Evolutionary conservation across 2,888 invertebrate genomes (phyloP).

Genomic region (Eledone cirrhosa): DNA sequence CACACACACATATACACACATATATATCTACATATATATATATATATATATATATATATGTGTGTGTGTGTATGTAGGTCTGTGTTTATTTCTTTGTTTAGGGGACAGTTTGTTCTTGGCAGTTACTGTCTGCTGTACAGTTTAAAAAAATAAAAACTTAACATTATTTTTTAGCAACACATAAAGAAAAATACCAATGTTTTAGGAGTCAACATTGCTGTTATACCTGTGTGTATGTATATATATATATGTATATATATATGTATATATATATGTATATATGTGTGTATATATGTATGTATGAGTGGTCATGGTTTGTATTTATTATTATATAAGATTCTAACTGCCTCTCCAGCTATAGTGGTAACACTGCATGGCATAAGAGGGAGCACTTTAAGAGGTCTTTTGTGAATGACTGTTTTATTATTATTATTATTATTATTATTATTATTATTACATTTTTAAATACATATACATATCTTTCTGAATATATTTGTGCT

Average conservation of each 20-base stretch:
- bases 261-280: too few relatives aligned
- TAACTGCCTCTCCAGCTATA: slow-evolving; percentile 2
- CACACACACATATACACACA: too few relatives aligned
- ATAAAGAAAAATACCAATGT: slow-evolving; percentile 28
- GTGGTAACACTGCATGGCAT: slow-evolving; percentile 24
- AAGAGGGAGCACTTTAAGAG: slow-evolving; percentile 12
- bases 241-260: too few relatives aligned
- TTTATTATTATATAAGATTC: too few relatives aligned
- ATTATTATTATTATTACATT: neutral
- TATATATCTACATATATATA: too few relatives aligned
- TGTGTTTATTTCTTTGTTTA: slow-evolving; percentile 14
- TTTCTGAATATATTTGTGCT: too few relatives aligned
- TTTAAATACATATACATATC: slow-evolving; percentile 17
- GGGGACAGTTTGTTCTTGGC: slow-evolving; percentile 20
- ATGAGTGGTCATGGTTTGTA: too few relatives aligned
- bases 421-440: neutral
- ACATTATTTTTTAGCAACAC: slow-evolving; percentile 26
- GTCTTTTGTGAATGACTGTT: slow-evolving; percentile 16
- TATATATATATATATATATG: too few relatives aligned
- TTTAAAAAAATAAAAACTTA: slow-evolving; percentile 10
- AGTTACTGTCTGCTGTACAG: slow-evolving; percentile 10
- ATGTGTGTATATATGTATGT: too few relatives aligned
- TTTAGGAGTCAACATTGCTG: slow-evolving; percentile 26
- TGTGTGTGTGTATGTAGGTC: neutral
- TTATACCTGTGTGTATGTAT: neutral